Evolutionary conservation across 2,888 invertebrate genomes (phyloP).

Genomic region (Spilosoma lubricipeda): DNA sequence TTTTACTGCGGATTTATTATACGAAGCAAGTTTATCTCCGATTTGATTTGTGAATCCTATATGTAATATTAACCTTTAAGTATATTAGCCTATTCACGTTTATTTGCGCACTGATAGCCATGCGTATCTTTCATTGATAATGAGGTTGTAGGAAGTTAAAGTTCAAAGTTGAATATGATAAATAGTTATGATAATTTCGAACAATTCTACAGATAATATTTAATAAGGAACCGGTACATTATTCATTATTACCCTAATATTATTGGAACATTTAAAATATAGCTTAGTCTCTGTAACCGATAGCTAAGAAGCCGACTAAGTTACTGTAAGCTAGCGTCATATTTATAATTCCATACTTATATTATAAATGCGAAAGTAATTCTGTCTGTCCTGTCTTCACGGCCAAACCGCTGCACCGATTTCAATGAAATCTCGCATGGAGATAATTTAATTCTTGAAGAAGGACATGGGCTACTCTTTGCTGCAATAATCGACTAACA

Average conservation of each 20-base stretch:
- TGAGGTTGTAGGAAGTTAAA: conserved; percentile 23
- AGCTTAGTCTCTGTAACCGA: too few species aligned
- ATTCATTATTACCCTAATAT: not conserved
- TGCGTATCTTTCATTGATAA: conserved; percentile 29
- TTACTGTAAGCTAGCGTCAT: too few species aligned
- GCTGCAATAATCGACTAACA: too few species aligned
- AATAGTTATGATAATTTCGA: not conserved
- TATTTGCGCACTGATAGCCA: conserved; percentile 25
- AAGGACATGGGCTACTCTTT: too few species aligned
- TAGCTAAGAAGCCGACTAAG: too few species aligned
- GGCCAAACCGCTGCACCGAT: too few species aligned
- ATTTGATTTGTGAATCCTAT: not conserved
- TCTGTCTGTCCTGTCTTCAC: too few species aligned
- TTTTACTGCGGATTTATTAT: not conserved
- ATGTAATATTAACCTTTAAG: not conserved
- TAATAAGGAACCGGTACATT: not conserved
- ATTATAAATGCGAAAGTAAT: too few species aligned
- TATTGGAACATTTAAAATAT: not conserved
- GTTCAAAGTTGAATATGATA: conserved; percentile 25
- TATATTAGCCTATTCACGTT: not conserved
- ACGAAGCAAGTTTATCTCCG: not conserved
- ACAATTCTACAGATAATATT: not conserved
- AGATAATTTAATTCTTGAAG: too few species aligned
- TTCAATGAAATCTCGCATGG: too few species aligned
- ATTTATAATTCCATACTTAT: too few species aligned